Percentiles rank a stretch among this genome's conserved stretches.
phyloP scores from a whole-genome alignment of 2,888 invertebrate genomes.

The Limnephilus lunatus region DNA sequence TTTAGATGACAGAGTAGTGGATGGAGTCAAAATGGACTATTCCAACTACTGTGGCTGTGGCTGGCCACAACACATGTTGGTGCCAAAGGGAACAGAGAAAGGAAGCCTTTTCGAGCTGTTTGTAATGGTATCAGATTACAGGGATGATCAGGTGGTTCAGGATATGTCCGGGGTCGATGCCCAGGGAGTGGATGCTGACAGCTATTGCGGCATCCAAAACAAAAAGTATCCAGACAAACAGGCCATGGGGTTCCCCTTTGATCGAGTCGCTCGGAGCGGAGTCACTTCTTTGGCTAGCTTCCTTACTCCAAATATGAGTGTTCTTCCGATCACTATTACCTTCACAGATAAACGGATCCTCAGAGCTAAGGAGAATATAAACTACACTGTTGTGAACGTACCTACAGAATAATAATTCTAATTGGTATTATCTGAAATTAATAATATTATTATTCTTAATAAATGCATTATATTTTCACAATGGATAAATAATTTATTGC shows the following conservation, averaged over 20 bases:
- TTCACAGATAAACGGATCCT: slow-evolving; percentile 73
- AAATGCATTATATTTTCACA: no score
- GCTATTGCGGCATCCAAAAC: slow-evolving; percentile 75
- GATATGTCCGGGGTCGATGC: slow-evolving; percentile 71
- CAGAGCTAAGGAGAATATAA: no score
- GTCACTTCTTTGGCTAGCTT: slow-evolving; percentile 80
- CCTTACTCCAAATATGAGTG: slow-evolving; percentile 84
- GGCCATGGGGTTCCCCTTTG: slow-evolving; percentile 85
- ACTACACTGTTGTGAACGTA: no score
- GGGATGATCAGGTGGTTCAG: no score
- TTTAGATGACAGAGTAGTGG: slow-evolving; percentile 79
- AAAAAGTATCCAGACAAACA: slow-evolving; percentile 80
- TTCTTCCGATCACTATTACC: slow-evolving; percentile 76
- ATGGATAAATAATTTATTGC: no score
- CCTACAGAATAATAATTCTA: no score
- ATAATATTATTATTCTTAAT: no score
- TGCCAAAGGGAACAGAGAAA: slow-evolving; percentile 77
- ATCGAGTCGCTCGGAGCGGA: slow-evolving; percentile 79
- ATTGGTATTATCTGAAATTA: no score
- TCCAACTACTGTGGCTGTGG: slow-evolving; percentile 82
- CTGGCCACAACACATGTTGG: slow-evolving; percentile 80
- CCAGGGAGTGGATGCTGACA: slow-evolving; percentile 71
- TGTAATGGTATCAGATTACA: slow-evolving; percentile 70
- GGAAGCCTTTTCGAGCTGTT: slow-evolving; percentile 77
- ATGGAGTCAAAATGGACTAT: slow-evolving; percentile 67